Percentiles rank a stretch among this genome's conserved stretches.
These are phyloP conservation scores for Hemicrepidius hirtus DNA, from an alignment of 2,888 invertebrate genomes.

Conservation along the genomic window DNA sequence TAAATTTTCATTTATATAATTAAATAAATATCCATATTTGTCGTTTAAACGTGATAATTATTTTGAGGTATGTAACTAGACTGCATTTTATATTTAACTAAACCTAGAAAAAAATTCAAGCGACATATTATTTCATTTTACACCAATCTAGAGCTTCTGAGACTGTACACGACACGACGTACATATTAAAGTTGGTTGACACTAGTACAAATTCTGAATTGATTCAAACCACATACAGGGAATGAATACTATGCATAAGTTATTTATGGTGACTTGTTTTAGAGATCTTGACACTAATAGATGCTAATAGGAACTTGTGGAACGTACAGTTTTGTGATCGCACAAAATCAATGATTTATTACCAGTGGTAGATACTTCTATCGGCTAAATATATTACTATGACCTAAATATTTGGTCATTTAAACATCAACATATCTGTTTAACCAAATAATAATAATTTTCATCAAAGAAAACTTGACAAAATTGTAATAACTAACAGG, in stretches of 20 bases:
- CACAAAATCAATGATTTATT: slow-evolving; percentile 4
- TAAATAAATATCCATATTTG: slow-evolving; percentile 3
- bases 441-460: no score
- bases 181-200: slow-evolving; percentile 4
- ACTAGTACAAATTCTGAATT: slow-evolving; percentile 12
- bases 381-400: no score
- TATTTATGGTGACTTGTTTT: slow-evolving; percentile 2
- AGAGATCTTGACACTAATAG: neutral
- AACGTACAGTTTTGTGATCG: neutral
- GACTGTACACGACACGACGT: neutral
- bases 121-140: neutral
- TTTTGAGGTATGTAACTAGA: slow-evolving; percentile 9
- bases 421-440: no score
- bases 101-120: neutral
- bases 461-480: no score
- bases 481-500: no score
- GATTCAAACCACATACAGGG: neutral
- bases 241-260: neutral
- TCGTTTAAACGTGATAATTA: slow-evolving; percentile 1
- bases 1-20: neutral
- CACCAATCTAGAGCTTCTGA: neutral
- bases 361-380: no score
- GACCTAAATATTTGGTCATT: no score
- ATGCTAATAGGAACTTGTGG: neutral
- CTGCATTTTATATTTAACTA: no score